Evolutionary conservation across 1,140 invertebrate genomes (phyloP), one percentile per base, ranked within the genome.

Genomic region (Brachionus angularis): DNA sequence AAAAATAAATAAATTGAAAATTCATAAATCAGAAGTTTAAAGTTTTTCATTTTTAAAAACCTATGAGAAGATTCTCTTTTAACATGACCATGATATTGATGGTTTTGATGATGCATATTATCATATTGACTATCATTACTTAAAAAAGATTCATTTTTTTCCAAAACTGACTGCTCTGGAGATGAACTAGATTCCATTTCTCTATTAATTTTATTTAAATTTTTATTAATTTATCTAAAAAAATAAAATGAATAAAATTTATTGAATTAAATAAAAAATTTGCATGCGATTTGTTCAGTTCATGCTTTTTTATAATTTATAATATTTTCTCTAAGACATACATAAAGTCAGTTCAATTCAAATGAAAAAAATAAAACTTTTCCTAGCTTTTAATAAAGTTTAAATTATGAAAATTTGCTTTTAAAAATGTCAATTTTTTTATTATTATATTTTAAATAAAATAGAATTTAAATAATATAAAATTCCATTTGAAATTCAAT

Each of bases 51-150:
- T 42, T 39, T 10, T 33, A 27, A 8, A 16, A 31, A 31, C 62
- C 62, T 67, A n/a, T 67, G 62, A 7, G 62, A 67, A 21, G 23
- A 16, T 34, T 67, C 62, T 34, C 62, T 46, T 67, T 67, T 67
- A 5, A 47, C 27, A 27, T 67, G 62, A 42, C 62, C 47, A 50
- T 67, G 62, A 33, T 67, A 58, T 27, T 58, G 53, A 39, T 39
- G 53, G 39, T 58, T 58, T 39, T 58, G 53, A 18, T 58, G 14
- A 39, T 58, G 53, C 53, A 58, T 58, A 14, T 31, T 39, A 39
- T 58, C 53, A 58, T 58, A 58, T 58, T 58, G 53, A 10, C 53
- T 58, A 27, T 58, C 53, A 39, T 42, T 18, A 42, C 53, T 58
- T 10, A 58, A 12, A 2, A 25, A 18, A 4, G 53, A 58, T 42